Evolutionary conservation across 2,888 invertebrate species (phyloP).

Genomic region (Callyntrura guangdongensis): DNA sequence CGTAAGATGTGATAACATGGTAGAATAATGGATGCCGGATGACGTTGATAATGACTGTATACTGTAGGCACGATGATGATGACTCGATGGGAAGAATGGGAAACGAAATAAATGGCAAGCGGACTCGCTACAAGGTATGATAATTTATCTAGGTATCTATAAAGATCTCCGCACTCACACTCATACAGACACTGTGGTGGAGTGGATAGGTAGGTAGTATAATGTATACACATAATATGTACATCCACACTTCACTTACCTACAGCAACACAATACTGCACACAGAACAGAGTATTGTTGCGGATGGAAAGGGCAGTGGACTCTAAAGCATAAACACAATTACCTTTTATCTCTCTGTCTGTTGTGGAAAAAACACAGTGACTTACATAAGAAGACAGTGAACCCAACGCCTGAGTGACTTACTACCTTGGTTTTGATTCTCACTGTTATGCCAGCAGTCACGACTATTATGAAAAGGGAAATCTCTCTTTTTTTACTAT

Average conservation of each 20-base stretch:
- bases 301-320: conserved; percentile 77
- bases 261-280: conserved; percentile 30
- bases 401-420: conserved; percentile 81
- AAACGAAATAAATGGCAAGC: conserved; percentile 46
- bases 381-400: conserved; percentile 82
- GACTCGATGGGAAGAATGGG: conserved; percentile 72
- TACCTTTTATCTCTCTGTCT: conserved; percentile 58
- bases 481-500: conserved; percentile 74
- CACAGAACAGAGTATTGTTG: conserved; percentile 18
- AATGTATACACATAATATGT: not conserved
- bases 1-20: conserved; percentile 52
- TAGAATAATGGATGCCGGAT: conserved; percentile 71
- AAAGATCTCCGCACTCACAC: not conserved
- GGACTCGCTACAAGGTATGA: conserved; percentile 31
- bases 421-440: conserved; percentile 80
- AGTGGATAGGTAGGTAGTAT: not conserved
- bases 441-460: conserved; percentile 78
- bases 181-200: not conserved
- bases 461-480: conserved; percentile 79
- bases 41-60: conserved; percentile 67
- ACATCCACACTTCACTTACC: conserved; percentile 26
- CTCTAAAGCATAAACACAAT: conserved; percentile 75
- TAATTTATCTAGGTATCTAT: not conserved
- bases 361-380: conserved; percentile 77
- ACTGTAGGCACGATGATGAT: conserved; percentile 49